Percentiles rank a stretch among this genome's conserved stretches.
Conservation (phyloP, 2,888 invertebrate genomes). For the Thecophora atra region DNA sequence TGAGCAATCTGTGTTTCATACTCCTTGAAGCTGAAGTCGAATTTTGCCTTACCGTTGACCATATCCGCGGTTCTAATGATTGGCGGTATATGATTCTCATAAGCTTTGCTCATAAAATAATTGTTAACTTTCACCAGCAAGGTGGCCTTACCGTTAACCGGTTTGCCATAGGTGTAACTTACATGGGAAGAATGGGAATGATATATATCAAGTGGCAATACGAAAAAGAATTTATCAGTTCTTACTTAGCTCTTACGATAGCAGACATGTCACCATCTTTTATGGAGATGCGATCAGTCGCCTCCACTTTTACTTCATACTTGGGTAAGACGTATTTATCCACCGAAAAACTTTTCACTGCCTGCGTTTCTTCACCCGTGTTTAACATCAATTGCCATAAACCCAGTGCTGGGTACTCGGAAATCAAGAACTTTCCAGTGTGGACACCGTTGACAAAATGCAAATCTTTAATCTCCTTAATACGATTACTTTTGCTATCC, state of each 20-base stretch:
- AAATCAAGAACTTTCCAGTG: constrained; percentile 79
- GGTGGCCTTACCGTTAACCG: constrained; percentile 86
- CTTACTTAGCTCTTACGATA: constrained; percentile 69
- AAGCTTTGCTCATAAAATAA: constrained; percentile 32
- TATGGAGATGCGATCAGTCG: constrained; percentile 84
- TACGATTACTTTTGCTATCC: constrained; percentile 81
- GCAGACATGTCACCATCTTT: constrained; percentile 82
- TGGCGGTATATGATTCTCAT: constrained; percentile 44
- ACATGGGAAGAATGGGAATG: background rate
- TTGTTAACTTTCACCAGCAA: constrained; percentile 72
- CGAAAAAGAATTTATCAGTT: constrained; percentile 62
- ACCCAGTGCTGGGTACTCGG: constrained; percentile 83
- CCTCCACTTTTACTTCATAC: constrained; percentile 85
- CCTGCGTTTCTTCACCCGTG: constrained; percentile 51
- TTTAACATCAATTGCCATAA: constrained; percentile 75
- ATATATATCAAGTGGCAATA: too few species aligned
- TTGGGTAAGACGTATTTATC: constrained; percentile 93
- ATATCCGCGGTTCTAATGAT: constrained; percentile 53
- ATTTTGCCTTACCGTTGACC: constrained; percentile 60
- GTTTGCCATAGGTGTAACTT: constrained; percentile 79
- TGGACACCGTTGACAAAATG: constrained; percentile 68
- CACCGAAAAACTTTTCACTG: constrained; percentile 69
- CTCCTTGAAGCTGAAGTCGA: constrained; percentile 56
- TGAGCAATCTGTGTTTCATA: constrained; percentile 48
- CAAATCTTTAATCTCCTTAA: constrained; percentile 81